Percentiles rank a stretch among this genome's conserved stretches.
Conservation (phyloP, 1,140 invertebrate genomes). For the Metopolophium dirhodum region DNA sequence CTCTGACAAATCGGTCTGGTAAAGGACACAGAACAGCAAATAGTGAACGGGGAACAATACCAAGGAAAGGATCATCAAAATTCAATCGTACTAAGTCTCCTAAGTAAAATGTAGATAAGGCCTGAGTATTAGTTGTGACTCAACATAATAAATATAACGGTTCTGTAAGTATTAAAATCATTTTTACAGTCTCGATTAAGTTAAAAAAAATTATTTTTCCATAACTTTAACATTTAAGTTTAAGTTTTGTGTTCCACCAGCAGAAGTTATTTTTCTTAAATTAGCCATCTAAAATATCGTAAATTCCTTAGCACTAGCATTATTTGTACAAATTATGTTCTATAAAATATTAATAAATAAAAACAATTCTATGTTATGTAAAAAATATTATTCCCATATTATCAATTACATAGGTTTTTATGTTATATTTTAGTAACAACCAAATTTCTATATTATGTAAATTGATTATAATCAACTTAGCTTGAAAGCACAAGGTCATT, state of each 20-base stretch:
- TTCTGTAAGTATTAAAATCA: conserved; percentile 29
- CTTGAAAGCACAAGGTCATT: conserved; percentile 1
- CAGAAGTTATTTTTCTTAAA: not conserved
- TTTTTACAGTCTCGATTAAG: not conserved
- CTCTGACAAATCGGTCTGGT: conserved; percentile 16
- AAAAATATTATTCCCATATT: not conserved
- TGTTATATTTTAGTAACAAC: not conserved
- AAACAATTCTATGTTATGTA: not conserved
- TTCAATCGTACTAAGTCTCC: conserved; percentile 52
- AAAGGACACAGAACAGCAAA: conserved; percentile 42
- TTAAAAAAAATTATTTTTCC: not conserved
- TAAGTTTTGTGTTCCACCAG: not conserved
- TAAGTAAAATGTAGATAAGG: conserved; percentile 37
- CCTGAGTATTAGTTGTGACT: conserved; percentile 8
- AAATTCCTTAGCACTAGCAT: not conserved
- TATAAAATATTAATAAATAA: not conserved
- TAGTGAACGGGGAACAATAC: conserved; percentile 48
- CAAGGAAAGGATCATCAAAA: conserved; percentile 43
- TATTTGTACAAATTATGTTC: not conserved
- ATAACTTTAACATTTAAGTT: not conserved
- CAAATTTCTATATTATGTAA: not conserved
- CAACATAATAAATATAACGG: not conserved
- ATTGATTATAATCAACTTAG: not conserved
- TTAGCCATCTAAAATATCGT: not conserved
- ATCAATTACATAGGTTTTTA: not conserved